Percentiles rank a stretch among this genome's conserved stretches.
Evolutionary conservation across 2,113 vertebrate genomes (phyloP).

Genomic region (Zonotrichia leucophrys): DNA sequence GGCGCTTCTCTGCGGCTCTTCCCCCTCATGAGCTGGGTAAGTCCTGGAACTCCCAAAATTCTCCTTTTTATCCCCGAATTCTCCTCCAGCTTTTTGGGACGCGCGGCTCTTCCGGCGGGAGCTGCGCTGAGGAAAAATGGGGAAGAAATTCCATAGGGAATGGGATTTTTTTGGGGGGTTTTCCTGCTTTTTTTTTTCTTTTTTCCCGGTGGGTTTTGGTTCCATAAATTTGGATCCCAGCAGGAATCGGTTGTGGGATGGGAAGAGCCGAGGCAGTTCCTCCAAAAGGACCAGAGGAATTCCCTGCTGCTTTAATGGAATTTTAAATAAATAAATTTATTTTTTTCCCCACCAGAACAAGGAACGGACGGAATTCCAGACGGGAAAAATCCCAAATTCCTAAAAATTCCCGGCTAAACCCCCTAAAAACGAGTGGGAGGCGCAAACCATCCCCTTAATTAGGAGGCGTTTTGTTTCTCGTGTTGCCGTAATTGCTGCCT

Average conservation of each 20-base stretch:
- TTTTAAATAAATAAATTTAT: not conserved
- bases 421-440: not conserved
- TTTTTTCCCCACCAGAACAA: not conserved
- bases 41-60: not conserved
- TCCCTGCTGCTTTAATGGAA: rapidly evolving
- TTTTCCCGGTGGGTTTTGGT: not conserved
- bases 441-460: not conserved
- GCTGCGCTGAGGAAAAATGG: not conserved
- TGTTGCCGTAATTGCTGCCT: not conserved
- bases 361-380: not conserved
- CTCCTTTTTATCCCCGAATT: not conserved
- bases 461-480: not conserved
- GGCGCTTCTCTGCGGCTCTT: slow-evolving; percentile 6
- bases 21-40: slow-evolving; percentile 51
- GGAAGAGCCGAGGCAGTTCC: rapidly evolving
- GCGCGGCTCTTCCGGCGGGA: not conserved
- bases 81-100: not conserved
- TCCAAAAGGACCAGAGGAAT: not conserved
- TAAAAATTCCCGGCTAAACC: not conserved
- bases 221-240: not conserved
- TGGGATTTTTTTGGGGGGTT: not conserved
- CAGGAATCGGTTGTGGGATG: not conserved
- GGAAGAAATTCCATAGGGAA: not conserved
- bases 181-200: rapidly evolving
- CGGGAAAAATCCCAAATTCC: not conserved